Conservation (phyloP, 2,888 invertebrate genomes). For the Hanleya hanleyi region DNA sequence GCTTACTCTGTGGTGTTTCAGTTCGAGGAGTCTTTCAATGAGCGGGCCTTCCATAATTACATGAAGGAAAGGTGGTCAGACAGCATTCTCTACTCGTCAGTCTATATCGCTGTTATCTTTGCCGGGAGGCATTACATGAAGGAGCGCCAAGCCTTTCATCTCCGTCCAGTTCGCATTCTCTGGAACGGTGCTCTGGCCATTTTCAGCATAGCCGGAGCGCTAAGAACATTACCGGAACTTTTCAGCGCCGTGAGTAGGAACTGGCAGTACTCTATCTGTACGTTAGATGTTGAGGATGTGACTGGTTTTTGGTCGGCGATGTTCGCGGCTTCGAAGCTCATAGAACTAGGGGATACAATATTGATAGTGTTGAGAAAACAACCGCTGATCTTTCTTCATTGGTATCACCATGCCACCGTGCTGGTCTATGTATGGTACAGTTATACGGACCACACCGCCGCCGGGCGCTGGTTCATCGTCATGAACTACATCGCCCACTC, state of each 20-base stretch:
- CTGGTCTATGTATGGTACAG: conserved; percentile 75
- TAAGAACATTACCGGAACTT: conserved; percentile 93
- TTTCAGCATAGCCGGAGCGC: conserved; percentile 92
- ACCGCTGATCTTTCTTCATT: conserved; percentile 76
- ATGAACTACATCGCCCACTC: conserved; percentile 77
- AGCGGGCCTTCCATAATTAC: conserved; percentile 91
- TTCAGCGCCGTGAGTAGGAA: conserved; percentile 84
- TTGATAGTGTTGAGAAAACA: conserved; percentile 75
- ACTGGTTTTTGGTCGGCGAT: conserved; percentile 99
- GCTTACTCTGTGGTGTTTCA: conserved; percentile 85
- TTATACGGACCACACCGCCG: conserved; percentile 68
- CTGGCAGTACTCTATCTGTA: conserved; percentile 94
- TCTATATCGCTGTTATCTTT: conserved; percentile 94
- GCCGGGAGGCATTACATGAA: conserved; percentile 96
- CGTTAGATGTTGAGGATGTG: conserved; percentile 69
- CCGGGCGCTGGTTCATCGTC: conserved; percentile 73
- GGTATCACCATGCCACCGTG: conserved; percentile 76
- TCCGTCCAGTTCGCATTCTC: conserved; percentile 87
- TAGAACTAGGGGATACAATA: conserved; percentile 84
- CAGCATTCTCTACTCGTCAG: conserved; percentile 84
- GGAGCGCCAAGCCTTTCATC: conserved; percentile 89
- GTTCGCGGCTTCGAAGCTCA: conserved; percentile 96
- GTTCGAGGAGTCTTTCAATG: conserved; percentile 94
- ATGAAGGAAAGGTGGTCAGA: conserved; percentile 98
- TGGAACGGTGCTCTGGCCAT: conserved; percentile 95